Percentiles rank a stretch among this genome's conserved stretches.
Conservation (phyloP, 2,797 vertebrate species). For the Helarctos malayanus region DNA sequence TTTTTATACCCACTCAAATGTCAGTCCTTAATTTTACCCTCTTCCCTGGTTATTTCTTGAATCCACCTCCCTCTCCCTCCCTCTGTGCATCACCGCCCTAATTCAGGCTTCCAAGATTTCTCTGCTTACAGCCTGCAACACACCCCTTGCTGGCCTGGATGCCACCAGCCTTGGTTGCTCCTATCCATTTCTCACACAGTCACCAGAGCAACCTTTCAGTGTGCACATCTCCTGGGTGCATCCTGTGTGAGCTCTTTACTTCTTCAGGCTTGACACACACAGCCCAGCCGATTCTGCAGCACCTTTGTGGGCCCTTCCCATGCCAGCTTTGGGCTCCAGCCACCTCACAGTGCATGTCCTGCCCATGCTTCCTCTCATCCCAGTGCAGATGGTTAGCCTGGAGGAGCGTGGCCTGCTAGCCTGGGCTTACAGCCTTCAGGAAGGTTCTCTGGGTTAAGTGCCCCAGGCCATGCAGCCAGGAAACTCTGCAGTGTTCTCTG, state of each 20-base stretch:
- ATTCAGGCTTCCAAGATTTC: background rate
- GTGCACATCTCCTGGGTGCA: background rate
- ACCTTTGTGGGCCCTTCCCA: no score
- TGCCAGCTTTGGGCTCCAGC: background rate
- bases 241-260: no score
- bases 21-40: background rate
- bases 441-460: background rate
- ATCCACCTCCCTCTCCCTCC: background rate
- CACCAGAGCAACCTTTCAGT: background rate
- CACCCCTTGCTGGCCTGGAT: background rate
- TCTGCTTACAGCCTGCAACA: background rate
- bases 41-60: background rate
- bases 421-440: background rate
- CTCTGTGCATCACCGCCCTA: background rate
- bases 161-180: background rate
- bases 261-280: background rate
- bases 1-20: background rate
- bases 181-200: background rate
- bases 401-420: background rate
- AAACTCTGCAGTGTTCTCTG: background rate
- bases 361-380: background rate
- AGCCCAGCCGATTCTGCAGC: background rate
- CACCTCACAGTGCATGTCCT: accelerated
- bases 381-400: accelerated
- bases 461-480: background rate